Percentiles rank a stretch among this genome's conserved stretches.
Conservation (phyloP, 1,140 invertebrate genomes). For the Trachymyrmex cornetzi region DNA sequence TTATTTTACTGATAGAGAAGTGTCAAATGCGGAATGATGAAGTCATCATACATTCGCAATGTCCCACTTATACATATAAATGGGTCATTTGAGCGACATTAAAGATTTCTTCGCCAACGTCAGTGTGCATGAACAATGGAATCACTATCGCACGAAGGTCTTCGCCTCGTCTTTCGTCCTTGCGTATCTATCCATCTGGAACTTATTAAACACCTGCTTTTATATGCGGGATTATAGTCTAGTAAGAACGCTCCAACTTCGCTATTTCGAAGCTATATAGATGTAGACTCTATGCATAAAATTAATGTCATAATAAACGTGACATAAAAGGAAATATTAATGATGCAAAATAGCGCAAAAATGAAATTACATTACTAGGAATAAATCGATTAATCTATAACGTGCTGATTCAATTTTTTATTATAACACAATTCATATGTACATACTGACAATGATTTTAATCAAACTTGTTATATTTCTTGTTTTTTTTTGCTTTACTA, state of each 20-base stretch:
- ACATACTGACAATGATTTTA: background rate
- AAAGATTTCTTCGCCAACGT: background rate
- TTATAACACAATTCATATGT: background rate
- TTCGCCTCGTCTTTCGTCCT: slow-evolving; percentile 17
- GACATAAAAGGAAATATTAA: background rate
- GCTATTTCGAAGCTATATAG: slow-evolving; percentile 4
- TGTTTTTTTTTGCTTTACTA: background rate
- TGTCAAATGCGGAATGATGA: background rate
- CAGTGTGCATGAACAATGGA: slow-evolving; percentile 28
- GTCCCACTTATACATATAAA: slow-evolving; percentile 1
- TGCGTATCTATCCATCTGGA: slow-evolving; percentile 19
- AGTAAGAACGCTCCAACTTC: background rate
- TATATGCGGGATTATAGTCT: slow-evolving; percentile 15
- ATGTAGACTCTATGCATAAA: background rate
- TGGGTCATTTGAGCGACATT: background rate
- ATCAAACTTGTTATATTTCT: background rate
- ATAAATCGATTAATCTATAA: background rate
- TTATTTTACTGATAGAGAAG: background rate
- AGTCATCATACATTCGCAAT: background rate
- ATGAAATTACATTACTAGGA: background rate
- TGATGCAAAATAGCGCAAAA: background rate
- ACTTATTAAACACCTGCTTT: slow-evolving; percentile 24
- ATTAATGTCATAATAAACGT: background rate
- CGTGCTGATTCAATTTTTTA: background rate
- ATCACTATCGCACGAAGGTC: background rate